Evolutionary conservation across 2,113 vertebrate species (phyloP), one percentile per base, ranked within the genome.

Genomic region (Etheostoma cragini): DNA sequence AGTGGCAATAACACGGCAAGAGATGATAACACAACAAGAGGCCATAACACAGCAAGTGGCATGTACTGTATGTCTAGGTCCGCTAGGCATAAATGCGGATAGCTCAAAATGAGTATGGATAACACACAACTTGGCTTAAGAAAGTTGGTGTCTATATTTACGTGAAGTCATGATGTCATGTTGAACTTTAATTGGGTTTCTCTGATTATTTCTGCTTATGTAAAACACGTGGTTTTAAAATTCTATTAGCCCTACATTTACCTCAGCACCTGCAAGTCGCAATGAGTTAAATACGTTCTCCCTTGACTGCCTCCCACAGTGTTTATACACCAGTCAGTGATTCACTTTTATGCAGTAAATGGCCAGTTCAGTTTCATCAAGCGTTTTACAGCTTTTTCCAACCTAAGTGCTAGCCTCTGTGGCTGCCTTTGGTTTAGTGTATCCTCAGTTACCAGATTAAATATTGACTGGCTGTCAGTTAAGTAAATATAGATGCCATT

Each of bases 391-490:
- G 58, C 76, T 58, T 72, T 58, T 61, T 76, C 66, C 68, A 45
- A 13, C 21, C 22, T 66, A 3, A 6, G 8, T 1, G 1, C 45
- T 11, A 24, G 64, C 66, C 64, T 50, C 33, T 0, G 16, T 16
- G 52, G 22, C 77, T 61, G 33, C 50, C 47, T 35, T 1, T 24
- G 46, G 22, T 83, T 71, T 73, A 50, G 62, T 67, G n/a, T 33
- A 72, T 60, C 58, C 50, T 57, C 72, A 54, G n/a, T 10, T 21
- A 21, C 42, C 61, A 57, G 45, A 85, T 78, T 72, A 83, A 89
- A 93, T 78, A 86, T 80, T 87, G 81, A 88, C 78, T 56, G 50
- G 10, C 16, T 56, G 50, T 67, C 50, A 70, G 56, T 70, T 72
- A 13, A 67, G 57, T 63, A 80, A 79, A 87, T 64, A 84, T 8